These are phyloP conservation scores for Epistrophella euchroma DNA, from an alignment of 2,888 invertebrate genomes.

Conservation along the genomic window DNA sequence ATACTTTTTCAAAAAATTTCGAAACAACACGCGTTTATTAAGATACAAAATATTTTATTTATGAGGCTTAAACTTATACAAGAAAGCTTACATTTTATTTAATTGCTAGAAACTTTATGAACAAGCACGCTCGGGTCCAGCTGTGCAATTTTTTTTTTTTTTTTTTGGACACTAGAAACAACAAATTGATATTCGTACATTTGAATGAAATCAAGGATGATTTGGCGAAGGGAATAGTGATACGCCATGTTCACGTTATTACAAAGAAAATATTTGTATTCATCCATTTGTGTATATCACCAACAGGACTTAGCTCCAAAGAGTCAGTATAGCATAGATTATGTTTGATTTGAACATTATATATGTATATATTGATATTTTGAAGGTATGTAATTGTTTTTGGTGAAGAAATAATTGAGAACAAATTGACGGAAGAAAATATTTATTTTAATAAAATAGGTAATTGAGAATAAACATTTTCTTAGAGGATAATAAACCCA, in stretches of 20 bases:
- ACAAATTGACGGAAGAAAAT: background rate
- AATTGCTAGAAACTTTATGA: too few relatives aligned
- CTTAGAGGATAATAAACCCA: too few relatives aligned
- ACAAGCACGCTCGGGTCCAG: too few relatives aligned
- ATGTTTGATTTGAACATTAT: too few relatives aligned
- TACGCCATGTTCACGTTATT: background rate
- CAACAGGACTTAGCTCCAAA: background rate
- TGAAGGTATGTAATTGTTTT: background rate
- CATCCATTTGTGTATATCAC: background rate
- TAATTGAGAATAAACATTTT: background rate
- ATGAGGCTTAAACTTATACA: too few relatives aligned
- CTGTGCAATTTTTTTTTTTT: too few relatives aligned
- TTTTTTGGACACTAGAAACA: background rate
- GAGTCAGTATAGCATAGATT: background rate
- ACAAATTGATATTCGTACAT: too few relatives aligned
- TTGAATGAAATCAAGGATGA: background rate
- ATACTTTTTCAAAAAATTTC: too few relatives aligned
- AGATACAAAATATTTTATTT: too few relatives aligned
- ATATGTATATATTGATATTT: too few relatives aligned
- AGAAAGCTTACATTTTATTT: too few relatives aligned
- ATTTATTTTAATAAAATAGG: background rate
- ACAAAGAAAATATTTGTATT: background rate
- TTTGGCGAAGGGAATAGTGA: background rate
- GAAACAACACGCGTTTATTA: too few relatives aligned
- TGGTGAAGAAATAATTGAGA: background rate